These are phyloP conservation scores for Drosophila siamana DNA, from an alignment of 2,888 invertebrate species.

Conservation along the genomic window DNA sequence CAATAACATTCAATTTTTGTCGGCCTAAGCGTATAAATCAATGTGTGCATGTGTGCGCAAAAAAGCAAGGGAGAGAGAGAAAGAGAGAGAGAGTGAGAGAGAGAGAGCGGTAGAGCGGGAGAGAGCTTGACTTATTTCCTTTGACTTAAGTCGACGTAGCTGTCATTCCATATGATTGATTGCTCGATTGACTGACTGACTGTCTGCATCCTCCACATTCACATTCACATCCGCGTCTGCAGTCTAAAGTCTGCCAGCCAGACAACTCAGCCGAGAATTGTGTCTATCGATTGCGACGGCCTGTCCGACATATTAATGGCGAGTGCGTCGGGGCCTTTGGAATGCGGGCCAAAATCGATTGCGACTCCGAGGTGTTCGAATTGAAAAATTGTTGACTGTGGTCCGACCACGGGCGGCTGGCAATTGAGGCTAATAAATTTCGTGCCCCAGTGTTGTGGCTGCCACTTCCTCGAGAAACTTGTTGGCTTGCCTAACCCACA, in stretches of 20 bases:
- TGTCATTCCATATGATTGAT: conserved; percentile 77
- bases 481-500: conserved; percentile 1
- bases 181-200: conserved; percentile 66
- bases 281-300: background rate
- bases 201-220: too few species aligned
- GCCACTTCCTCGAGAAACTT: background rate
- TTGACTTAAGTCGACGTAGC: conserved; percentile 73
- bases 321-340: conserved; percentile 5
- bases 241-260: conserved; percentile 8
- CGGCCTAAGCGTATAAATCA: conserved; percentile 73
- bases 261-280: conserved; percentile 13
- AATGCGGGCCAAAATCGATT: conserved; percentile 15
- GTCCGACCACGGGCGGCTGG: background rate
- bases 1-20: conserved; percentile 80
- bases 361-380: conserved; percentile 9
- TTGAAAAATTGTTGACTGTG: conserved; percentile 31
- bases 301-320: conserved; percentile 38
- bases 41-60: conserved; percentile 60
- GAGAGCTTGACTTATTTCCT: conserved; percentile 40
- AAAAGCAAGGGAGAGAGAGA: background rate
- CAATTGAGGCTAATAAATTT: conserved; percentile 30
- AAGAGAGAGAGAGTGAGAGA: background rate
- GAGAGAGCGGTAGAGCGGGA: background rate
- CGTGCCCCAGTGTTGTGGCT: too few species aligned
- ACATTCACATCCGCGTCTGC: background rate